phyloP scores from a whole-genome alignment of 2,888 invertebrate species.

The Napeogenes inachia region DNA sequence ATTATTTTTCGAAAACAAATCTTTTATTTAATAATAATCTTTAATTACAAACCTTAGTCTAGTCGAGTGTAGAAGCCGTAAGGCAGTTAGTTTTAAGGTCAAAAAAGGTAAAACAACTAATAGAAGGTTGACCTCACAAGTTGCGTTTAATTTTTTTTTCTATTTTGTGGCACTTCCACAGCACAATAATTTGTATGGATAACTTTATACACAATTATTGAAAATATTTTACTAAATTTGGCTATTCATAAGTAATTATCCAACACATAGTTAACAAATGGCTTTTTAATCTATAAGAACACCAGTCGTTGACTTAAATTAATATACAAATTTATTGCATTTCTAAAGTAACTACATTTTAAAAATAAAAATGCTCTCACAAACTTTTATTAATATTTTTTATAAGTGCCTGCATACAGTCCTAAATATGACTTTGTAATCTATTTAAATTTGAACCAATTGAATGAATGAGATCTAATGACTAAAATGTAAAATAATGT shows the following conservation, averaged over 20 bases:
- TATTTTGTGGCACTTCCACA: neutral
- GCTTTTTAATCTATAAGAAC: too few species aligned
- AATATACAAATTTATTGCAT: too few species aligned
- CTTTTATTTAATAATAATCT: slow-evolving; percentile 46
- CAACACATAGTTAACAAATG: neutral
- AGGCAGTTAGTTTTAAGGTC: slow-evolving; percentile 35
- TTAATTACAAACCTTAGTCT: slow-evolving; percentile 43
- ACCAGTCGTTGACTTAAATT: too few species aligned
- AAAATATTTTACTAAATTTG: neutral
- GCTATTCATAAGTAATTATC: neutral
- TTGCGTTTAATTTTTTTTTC: neutral
- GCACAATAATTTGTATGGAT: neutral
- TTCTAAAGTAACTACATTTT: too few species aligned
- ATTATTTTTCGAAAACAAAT: slow-evolving; percentile 40
- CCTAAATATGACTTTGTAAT: neutral
- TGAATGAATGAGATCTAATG: slow-evolving; percentile 19
- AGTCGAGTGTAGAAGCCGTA: slow-evolving; percentile 42
- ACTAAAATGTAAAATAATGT: slow-evolving; percentile 16
- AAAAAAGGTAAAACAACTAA: neutral
- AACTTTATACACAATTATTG: neutral
- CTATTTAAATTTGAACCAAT: neutral
- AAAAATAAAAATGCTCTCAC: too few species aligned
- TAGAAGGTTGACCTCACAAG: neutral
- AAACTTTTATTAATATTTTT: neutral
- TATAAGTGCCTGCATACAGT: neutral